These are phyloP conservation scores for Emydoidea blandingii DNA, from an alignment of 2,797 vertebrate species.

Conservation along the genomic window DNA sequence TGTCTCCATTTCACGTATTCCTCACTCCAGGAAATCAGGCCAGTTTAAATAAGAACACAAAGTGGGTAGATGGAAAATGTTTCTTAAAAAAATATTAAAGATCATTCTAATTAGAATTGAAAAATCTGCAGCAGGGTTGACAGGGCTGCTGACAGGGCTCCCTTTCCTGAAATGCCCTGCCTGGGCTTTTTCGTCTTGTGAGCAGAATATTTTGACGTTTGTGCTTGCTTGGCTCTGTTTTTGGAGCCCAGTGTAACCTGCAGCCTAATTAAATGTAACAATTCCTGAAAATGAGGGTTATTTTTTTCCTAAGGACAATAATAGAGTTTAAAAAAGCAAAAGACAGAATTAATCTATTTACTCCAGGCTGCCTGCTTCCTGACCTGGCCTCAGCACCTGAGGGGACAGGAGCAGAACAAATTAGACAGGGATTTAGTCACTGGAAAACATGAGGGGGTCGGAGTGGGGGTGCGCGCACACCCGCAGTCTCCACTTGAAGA, in stretches of 20 bases:
- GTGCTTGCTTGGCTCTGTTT: constrained; percentile 62
- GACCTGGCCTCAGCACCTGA: constrained; percentile 79
- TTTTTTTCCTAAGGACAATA: constrained; percentile 73
- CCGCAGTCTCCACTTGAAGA: background rate
- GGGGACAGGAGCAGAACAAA: constrained; percentile 76
- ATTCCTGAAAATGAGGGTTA: constrained; percentile 75
- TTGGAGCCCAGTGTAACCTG: constrained; percentile 74
- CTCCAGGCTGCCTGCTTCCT: constrained; percentile 78
- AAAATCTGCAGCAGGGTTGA: constrained; percentile 42
- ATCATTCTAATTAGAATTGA: constrained; percentile 78
- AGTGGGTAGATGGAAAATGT: background rate
- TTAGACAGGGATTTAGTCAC: constrained; percentile 64
- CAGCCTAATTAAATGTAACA: constrained; percentile 76
- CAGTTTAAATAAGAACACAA: constrained; percentile 9
- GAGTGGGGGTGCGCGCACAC: background rate
- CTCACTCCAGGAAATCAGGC: constrained; percentile 52
- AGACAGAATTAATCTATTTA: constrained; percentile 78
- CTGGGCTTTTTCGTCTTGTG: constrained; percentile 53
- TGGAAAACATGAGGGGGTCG: constrained; percentile 68
- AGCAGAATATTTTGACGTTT: constrained; percentile 77
- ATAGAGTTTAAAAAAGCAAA: constrained; percentile 72
- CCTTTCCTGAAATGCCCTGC: constrained; percentile 4
- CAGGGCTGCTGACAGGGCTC: constrained; percentile 71
- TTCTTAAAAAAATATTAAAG: constrained; percentile 52
- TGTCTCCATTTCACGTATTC: constrained; percentile 41